Base-by-base conservation (phyloP, 1,140 invertebrate species). In the Acromyrmex echinatior region DNA sequence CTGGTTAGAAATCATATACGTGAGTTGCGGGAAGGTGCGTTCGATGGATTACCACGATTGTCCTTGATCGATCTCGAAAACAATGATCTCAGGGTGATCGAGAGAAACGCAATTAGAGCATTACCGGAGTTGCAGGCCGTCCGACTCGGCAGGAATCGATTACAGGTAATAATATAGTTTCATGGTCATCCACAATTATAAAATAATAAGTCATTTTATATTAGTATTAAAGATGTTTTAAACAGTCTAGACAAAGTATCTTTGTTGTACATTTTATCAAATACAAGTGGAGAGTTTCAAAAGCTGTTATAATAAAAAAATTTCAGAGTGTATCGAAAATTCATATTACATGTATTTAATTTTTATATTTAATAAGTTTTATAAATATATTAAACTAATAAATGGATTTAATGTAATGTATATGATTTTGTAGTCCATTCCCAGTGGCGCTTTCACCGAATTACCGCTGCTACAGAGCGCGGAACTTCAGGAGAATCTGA, bases 401-500 rank as follows among this genome's bases (percentile, higher is more conserved):
- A 49, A 81, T 7, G 9, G 2, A 25, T 62, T 10, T 3, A 51
- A 45, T 25, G 10, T 70, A 79, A 16, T 66, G 21, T 25, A 60
- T 10, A 21, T 60, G 25, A 58, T 81, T 71, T 93, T 96, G 12
- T 70, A 96, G 90, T 93, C 92, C 12, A 95, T 97, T 60, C 97
- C 97, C 58, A 97, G 97, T 92, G 96, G 96, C 45, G 97, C 97
- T 10, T 98, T 98, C 93, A 96, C 97, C 73, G 97, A 98, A 92
- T 95, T 99, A 1, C 97, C 97, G 0, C 96, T 97, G 49, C 95
- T 99, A 14, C 96, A 97, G 93, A 96, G 95, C 58, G 96, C 98
- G 1, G 98, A 98, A 93, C 94, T 99, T 53, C 98, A 98, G 95
- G 97, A 98, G 90, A 99, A 99, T 93, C 95, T 94, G 16, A 95